Base-by-base conservation (phyloP, 2,888 invertebrate species). In the Capitulum mitella region DNA sequence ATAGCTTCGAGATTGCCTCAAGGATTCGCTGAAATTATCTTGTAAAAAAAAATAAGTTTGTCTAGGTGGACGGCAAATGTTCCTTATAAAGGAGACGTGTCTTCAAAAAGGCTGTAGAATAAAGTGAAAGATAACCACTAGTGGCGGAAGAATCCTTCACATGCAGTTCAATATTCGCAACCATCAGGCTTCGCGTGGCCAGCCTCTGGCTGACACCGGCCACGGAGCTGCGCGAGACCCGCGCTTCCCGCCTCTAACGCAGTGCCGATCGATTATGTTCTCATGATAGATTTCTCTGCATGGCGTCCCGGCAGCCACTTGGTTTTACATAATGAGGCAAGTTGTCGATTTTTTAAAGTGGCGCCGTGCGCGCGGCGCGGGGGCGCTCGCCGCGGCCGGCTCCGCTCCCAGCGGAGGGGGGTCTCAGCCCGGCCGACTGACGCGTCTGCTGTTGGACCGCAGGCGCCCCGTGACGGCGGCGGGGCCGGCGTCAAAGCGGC, bases 331-430 rank as follows among this genome's bases (percentile, higher is more conserved):
- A 64, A 64, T 64, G 34, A 29, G 34, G 64, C 64, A 16, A 64
- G 16, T 64, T 64, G 64, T 16, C 34, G 64, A 64, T 64, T 64
- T 64, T 64, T 64, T 64, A 19, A 64, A 34, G 19, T 34, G 34
- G 34, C 32, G 32, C 34, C 34, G 64, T 64, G 64, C 16, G 29
- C 29, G 64, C 34, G 19, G 34, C 19, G 14, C 1, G 34, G 64
- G 29, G 64, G 64, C 14, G 64, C 22, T 12, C 34, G 32, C 14
- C 5, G n/a, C 3, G 58, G 29, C n/a, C 5, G n/a, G 43, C 8
- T 32, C 8, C 34, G 64, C 64, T 64, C 64, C 64, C 64, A 64
- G 32, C 64, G 29, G 32, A 16, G 64, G 64, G 64, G 64, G 64
- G 64, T 22, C 61, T 29, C 32, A 34, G 19, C 64, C 64, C 34